Evolutionary conservation across 2,797 vertebrate species (phyloP), one percentile per base, ranked within the genome.

Genomic region (Microcaecilia unicolor): DNA sequence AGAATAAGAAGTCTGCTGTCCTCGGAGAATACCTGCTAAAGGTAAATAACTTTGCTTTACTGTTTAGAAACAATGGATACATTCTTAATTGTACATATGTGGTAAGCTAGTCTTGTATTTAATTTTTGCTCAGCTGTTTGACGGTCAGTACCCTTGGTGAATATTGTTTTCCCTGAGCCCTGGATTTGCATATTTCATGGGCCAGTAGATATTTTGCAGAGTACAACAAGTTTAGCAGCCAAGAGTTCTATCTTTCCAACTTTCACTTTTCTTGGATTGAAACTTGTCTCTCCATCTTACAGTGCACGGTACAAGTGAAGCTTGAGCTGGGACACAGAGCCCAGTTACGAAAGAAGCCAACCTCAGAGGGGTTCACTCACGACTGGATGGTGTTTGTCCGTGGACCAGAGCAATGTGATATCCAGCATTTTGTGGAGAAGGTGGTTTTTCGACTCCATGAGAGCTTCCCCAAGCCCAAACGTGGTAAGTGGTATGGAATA

Each of bases 321-420:
- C 72, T 99, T 75, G 95, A 99, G 84, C 75, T 99, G 74, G 95
- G 94, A 36, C 95, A 99, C 64, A 81, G 93, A 9, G 95, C 95
- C 58, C 94, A 94, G 55, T 80, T 97, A 38, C 80, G 93, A 50
- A 98, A 98, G 76, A 97, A 98, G 58, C 89, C 89, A 22, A 99
- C 95, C 9, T 88, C 92, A 0, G 95, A 98, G 34, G 95, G 95
- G 12, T 98, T 98, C 67, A 98, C 95, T 35, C 95, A 98, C 2
- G 94, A 99, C 81, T 99, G 95, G 95, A 96, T 97, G 94, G 95
- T 99, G 62, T 99, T 96, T 20, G 94, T 99, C 28, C 87, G 95
- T 3, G 94, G 93, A 28, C 95, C 95, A 0, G 94, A 99, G 70
- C 91, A 90, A 18, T 92, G 88, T 5, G 91, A 97, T 69, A 99